Evolutionary conservation across 2,888 invertebrate species (phyloP), one percentile per base, ranked within the genome.

Genomic region (Conomelus anceps): DNA sequence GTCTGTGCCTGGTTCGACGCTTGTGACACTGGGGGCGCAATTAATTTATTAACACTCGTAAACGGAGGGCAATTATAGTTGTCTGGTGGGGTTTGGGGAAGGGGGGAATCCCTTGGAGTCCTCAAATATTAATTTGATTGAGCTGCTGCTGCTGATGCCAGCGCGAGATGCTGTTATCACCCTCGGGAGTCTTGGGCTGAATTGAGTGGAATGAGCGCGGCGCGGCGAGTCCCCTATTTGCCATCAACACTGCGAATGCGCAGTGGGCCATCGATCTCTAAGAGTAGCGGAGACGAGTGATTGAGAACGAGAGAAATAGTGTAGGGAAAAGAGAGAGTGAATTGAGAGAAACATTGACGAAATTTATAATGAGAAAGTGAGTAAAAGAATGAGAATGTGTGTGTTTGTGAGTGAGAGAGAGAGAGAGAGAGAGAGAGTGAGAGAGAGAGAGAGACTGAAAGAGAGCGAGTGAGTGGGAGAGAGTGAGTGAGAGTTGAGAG

Each of bases 401-500:
- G n/a, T n/a, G 85, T 23, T 84, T 85, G 88, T 23, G 89, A 89
- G 89, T 7, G 85, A 89, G 89, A 85, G 89, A 85, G 84, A 88
- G 88, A 88, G 85, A 89, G 89, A 89, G 89, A 84, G 89, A 89
- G 89, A 84, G 89, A 89, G 89, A 89, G 85, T 23, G 89, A 89
- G 89, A 86, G 89, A 89, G 89, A 89, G 89, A 86, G 89, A 89
- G 89, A 89, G 89, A 89, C 7, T 86, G 85, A 84, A 26, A 85
- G 89, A 86, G 89, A 89, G 85, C 6, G 89, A 89, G 89, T 23
- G 89, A 86, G 85, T 23, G 89, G 86, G 89, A 86, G 89, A 89
- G 85, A 86, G 84, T 23, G 85, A 89, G 89, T 23, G 85, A 89
- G 85, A 86, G 89, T n/a, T 86, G 89, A 89, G 85, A 86, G 89